phyloP scores from a whole-genome alignment of 2,797 vertebrate species.

The Chromis chromis region DNA sequence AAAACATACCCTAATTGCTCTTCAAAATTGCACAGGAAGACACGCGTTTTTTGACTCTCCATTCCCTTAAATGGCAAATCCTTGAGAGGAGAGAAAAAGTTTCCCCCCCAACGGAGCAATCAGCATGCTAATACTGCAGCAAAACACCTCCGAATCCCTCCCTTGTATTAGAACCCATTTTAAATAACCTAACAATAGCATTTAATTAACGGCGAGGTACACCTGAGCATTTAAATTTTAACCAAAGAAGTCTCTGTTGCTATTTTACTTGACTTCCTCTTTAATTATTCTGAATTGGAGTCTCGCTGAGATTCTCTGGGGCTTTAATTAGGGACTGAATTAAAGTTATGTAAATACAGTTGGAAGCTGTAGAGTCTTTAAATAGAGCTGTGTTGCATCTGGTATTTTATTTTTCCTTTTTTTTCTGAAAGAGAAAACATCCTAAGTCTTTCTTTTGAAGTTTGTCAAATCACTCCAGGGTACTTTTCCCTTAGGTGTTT shows the following conservation, averaged over 20 bases:
- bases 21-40: constrained; percentile 33
- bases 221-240: constrained; percentile 82
- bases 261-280: constrained; percentile 71
- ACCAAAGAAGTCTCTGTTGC: constrained; percentile 72
- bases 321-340: constrained; percentile 85
- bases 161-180: constrained; percentile 65
- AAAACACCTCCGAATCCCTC: constrained; percentile 78
- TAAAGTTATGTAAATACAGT: constrained; percentile 85
- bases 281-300: constrained; percentile 83
- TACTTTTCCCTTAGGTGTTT: constrained; percentile 64
- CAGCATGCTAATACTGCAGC: constrained; percentile 77
- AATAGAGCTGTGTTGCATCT: constrained; percentile 77
- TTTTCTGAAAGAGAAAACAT: constrained; percentile 64
- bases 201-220: constrained; percentile 81
- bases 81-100: constrained; percentile 15
- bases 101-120: constrained; percentile 71
- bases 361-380: constrained; percentile 73
- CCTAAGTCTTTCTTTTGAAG: constrained; percentile 77
- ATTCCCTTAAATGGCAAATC: constrained; percentile 62
- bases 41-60: constrained; percentile 24
- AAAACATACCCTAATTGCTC: constrained; percentile 44
- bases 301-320: constrained; percentile 77
- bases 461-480: constrained; percentile 75
- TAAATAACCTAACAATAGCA: constrained; percentile 77
- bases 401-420: constrained; percentile 59